These are phyloP conservation scores for Lissocephala sabroskyi DNA, from an alignment of 2,888 invertebrate genomes.

Conservation along the genomic window DNA sequence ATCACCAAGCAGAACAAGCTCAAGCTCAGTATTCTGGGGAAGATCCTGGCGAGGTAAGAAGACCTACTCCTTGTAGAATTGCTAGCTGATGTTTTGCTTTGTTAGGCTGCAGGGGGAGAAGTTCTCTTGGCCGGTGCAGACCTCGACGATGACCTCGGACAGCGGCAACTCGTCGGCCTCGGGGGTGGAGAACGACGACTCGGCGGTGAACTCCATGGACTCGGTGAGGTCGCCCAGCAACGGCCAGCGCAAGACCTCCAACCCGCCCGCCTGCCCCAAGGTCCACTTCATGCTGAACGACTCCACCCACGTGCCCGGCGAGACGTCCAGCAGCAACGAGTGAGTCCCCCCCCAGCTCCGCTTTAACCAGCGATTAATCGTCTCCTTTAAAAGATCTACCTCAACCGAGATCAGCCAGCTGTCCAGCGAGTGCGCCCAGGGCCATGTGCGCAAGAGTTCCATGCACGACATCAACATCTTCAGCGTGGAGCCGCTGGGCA, in stretches of 20 bases:
- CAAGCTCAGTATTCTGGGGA: constrained; percentile 83
- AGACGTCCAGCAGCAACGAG: constrained; percentile 72
- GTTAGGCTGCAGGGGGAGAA: constrained; percentile 69
- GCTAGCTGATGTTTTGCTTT: background rate
- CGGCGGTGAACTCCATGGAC: constrained; percentile 67
- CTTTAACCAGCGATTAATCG: background rate
- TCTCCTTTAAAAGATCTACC: constrained; percentile 47
- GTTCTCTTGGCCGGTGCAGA: constrained; percentile 71
- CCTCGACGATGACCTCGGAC: constrained; percentile 63
- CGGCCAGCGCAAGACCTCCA: constrained; percentile 41
- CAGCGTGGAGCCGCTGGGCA: constrained; percentile 74
- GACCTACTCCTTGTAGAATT: background rate
- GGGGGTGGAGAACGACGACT: constrained; percentile 70
- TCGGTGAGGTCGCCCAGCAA: constrained; percentile 46
- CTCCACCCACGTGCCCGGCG: constrained; percentile 63
- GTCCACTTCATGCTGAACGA: constrained; percentile 71
- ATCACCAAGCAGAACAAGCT: constrained; percentile 87
- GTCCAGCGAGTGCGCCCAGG: constrained; percentile 49
- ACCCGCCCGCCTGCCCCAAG: constrained; percentile 50
- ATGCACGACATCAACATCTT: constrained; percentile 73
- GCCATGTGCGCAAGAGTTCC: constrained; percentile 55
- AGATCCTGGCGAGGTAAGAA: constrained; percentile 74
- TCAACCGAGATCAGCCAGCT: constrained; percentile 68
- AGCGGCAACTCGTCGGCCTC: constrained; percentile 68
- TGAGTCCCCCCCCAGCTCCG: constrained; percentile 33